Base-by-base conservation (phyloP, 53 echinoderm and acorn worm genomes). In the Patiria pectinifera region DNA sequence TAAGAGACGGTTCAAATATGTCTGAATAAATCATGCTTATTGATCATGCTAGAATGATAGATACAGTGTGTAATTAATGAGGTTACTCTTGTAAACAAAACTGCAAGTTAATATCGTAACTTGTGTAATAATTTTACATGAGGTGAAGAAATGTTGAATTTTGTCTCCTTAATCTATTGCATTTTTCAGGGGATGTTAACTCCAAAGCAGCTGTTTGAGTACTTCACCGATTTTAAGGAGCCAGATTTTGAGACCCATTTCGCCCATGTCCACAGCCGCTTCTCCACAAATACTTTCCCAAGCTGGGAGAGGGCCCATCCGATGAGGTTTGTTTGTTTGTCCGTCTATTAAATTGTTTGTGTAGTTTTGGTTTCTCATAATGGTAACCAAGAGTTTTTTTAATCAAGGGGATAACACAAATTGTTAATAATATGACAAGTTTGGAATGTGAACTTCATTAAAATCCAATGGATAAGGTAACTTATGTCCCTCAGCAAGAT, bases 221-320 rank as follows among this genome's bases (percentile, higher is more conserved):
- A 98, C 82, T 98, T 92, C 92, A 75, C 74, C 62, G 99, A 99
- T 85, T 85, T 99, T 12, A 63, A 89, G n/a, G 94, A 97, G 76
- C 78, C 92, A 4, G 99, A 97, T 49, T 99, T 91, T 93, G 95
- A 96, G 92, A 97, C 94, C 0, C 97, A 99, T 80, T 93, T 99
- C 79, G 99, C 99, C 14, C 86, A 97, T 13, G 96, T 99, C 24
- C 99, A 99, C 95, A 99, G 97, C 90, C 87, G 99, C 11, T 99
- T 97, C 95, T 99, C 99, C 22, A 99, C 99, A 61, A 99, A 99
- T 71, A 99, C 99, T 11, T 99, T 99, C 86, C 99, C 99, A 9
- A 99, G 99, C 72, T 99, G 99, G 99, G 97, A 97, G 90, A 95
- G 99, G 83, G 99, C 99, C 21, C 99, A 99, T 69, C 99, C 99